Evolutionary conservation across 1,140 invertebrate genomes (phyloP), one percentile per base, ranked within the genome.

Genomic region (Lordiphosa stackelbergi): DNA sequence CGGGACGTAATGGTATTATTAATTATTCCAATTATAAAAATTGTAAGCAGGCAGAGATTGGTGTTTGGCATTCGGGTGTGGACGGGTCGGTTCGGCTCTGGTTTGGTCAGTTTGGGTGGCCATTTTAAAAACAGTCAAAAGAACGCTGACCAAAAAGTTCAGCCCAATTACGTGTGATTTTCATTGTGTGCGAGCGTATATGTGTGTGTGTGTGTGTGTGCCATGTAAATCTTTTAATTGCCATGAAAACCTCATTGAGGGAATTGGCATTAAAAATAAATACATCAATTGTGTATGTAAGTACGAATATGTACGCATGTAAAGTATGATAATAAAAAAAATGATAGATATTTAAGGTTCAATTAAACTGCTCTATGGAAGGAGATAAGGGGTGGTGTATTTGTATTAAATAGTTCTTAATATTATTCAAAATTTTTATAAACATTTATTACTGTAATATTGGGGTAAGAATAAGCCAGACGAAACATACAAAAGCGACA

Each of bases 21-120:
- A 85, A 85, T 85, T 85, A 85, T 85, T 85, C 81, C 81, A 85
- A 85, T 85, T 85, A 85, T 85, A 85, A 85, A 85, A 81, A 85
- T 75, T 75, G 75, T 81, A 83, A 83, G 77, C 68, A 77, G 68
- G 46, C 61, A 69, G 75, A 81, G 64, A 66, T 78, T 66, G 61
- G 65, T 55, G 54, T 57, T 56, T 57, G 62, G 52, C 13, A 43
- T 40, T 11, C 40, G 24, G 40, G 24, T 28, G 42, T 24, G 6
- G 41, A 22, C 4, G 8, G 41, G 19, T 10, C 8, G 41, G 41
- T 6, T 19, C 12, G 43, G 36, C 43, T 53, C 12, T 10, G 34
- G 42, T 38, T 60, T 54, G 24, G 22, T 9, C n/a, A 42, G 5
- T 34, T 42, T 69, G 66, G 62, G 55, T 40, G 58, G 66, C 60